These are phyloP conservation scores for Leptinotarsa defecta DNA, from an alignment of 1,140 invertebrate genomes.

Conservation along the genomic window DNA sequence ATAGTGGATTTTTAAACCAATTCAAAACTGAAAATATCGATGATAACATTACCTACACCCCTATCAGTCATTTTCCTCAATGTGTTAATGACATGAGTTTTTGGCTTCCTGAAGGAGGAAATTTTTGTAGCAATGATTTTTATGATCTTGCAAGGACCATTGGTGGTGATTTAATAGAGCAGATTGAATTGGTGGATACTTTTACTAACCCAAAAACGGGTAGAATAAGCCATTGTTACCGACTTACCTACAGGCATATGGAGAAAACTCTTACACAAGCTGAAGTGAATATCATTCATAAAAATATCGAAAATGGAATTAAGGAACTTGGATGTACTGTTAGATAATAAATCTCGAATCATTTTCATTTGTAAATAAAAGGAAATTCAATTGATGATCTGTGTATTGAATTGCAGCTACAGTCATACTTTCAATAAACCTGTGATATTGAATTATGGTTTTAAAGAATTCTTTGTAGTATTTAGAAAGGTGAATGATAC, in stretches of 20 bases:
- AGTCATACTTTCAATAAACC: no score
- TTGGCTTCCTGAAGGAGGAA: constrained; percentile 78
- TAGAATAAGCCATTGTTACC: constrained; percentile 86
- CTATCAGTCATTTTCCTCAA: constrained; percentile 86
- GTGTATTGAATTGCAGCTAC: no score
- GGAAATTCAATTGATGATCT: no score
- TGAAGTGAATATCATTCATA: constrained; percentile 88
- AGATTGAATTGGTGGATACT: constrained; percentile 86
- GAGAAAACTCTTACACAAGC: constrained; percentile 83
- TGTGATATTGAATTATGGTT: no score
- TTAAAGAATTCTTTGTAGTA: no score
- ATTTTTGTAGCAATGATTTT: constrained; percentile 85
- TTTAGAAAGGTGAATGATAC: no score
- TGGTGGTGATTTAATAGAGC: constrained; percentile 90
- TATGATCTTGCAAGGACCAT: constrained; percentile 90
- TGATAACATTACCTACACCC: constrained; percentile 70
- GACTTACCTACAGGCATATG: constrained; percentile 93
- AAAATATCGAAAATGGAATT: constrained; percentile 71
- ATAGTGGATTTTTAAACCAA: constrained; percentile 90
- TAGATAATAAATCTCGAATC: constrained; percentile 59
- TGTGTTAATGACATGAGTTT: constrained; percentile 95
- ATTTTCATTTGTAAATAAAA: no score
- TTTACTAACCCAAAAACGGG: constrained; percentile 87
- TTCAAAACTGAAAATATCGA: constrained; percentile 79
- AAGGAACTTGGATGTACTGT: constrained; percentile 72